phyloP scores from a whole-genome alignment of 2,113 vertebrate genomes.

The Engraulis encrasicolus region DNA sequence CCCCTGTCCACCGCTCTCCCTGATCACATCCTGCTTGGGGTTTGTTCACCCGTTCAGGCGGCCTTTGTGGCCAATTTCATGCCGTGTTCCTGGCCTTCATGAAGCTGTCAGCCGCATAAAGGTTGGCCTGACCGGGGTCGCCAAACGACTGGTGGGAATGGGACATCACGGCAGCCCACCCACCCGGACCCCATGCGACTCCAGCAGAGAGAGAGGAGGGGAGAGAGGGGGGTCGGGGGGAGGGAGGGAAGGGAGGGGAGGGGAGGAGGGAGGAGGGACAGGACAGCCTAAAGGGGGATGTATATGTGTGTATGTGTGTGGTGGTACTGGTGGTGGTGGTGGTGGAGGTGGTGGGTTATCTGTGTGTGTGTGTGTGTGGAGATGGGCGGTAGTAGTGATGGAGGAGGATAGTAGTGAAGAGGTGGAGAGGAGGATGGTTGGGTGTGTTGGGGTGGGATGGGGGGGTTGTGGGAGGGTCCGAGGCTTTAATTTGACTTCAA shows the following conservation, averaged over 20 bases:
- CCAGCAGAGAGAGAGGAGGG: too few species aligned
- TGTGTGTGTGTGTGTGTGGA: too few species aligned
- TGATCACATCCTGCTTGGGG: slow-evolving; percentile 88
- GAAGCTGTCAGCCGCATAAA: slow-evolving; percentile 91
- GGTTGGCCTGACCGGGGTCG: slow-evolving; percentile 83
- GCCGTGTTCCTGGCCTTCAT: slow-evolving; percentile 87
- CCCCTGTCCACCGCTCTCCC: slow-evolving; percentile 84
- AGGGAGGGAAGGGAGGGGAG: background rate
- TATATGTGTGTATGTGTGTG: background rate
- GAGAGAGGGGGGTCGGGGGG: slow-evolving; percentile 1
- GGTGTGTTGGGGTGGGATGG: too few species aligned
- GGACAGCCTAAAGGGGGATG: too few species aligned
- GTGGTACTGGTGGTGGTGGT: background rate
- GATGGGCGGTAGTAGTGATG: too few species aligned
- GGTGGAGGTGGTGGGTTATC: background rate
- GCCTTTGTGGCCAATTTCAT: slow-evolving; percentile 93
- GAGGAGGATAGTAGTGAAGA: too few species aligned
- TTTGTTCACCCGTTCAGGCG: slow-evolving; percentile 86
- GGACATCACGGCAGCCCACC: slow-evolving; percentile 81
- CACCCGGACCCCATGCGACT: slow-evolving; percentile 68
- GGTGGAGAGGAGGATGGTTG: too few species aligned
- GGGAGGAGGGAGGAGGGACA: slow-evolving; percentile 11
- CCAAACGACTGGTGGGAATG: slow-evolving; percentile 89
- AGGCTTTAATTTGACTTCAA: slow-evolving; percentile 63
- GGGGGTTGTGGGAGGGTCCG: background rate